Evolutionary conservation across 2,888 invertebrate genomes (phyloP), one percentile per base, ranked within the genome.

Genomic region (Lottia gigantea): DNA sequence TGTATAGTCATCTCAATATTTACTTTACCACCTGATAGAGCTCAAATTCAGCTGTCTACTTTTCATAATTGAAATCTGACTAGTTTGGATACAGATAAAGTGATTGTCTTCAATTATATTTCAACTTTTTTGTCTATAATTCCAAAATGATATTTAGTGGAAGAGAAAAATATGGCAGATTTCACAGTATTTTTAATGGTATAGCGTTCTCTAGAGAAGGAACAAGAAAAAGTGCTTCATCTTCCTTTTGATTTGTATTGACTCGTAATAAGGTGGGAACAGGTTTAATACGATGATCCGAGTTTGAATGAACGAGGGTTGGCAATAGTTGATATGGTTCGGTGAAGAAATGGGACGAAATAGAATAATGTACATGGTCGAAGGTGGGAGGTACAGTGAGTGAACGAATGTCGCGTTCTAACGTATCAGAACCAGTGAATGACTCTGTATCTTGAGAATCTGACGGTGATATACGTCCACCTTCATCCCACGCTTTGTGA

Each of bases 401-500:
- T 14, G 82, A 85, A 46, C 79, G 76, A n/a, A 85, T 64, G 67
- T 83, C 83, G 63, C 77, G 71, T 66, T 85, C 82, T 31, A 83
- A 70, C 55, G 74, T 72, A 40, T 77, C 77, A 6, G 71, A 72
- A 15, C 63, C 72, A n/a, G 55, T 67, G 67, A 26, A 46, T 23
- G 66, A 73, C 40, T 61, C 74, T 6, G 71, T 66, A 62, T 73
- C 74, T 1, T 71, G 67, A 12, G 71, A 72, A 31, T 72, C 62
- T 11, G 76, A 73, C 4, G 69, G 64, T 1, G 72, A 70, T 4
- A 65, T 66, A 61, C 74, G 66, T 19, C 68, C 55, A 64, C 62
- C 23, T 25, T 65, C 71, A 16, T 80, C 82, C 85, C 85, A 85
- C 49, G 82, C 85, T 70, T 84, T 83, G 64, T 85, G 83, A 23